Percentiles rank a stretch among this genome's conserved stretches.
phyloP scores from a whole-genome alignment of 2,888 invertebrate species.

The Dichetophora obliterata region DNA sequence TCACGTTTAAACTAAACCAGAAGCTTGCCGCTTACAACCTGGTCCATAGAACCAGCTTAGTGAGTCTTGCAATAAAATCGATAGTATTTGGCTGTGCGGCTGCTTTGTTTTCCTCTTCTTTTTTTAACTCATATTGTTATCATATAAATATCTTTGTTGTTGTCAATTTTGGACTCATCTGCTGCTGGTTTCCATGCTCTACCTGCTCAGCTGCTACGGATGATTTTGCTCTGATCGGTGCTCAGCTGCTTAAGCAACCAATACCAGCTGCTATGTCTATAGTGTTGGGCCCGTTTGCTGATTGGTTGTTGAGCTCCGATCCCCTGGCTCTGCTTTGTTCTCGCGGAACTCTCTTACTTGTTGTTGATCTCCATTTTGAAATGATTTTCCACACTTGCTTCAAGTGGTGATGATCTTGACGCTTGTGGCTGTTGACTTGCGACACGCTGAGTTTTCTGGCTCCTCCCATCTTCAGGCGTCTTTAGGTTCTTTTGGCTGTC shows the following conservation, averaged over 20 bases:
- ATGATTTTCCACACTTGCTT: constrained; percentile 53
- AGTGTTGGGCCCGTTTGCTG: constrained; percentile 41
- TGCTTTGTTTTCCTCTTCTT: constrained; percentile 25
- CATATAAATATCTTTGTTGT: not conserved
- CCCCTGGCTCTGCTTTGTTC: not conserved
- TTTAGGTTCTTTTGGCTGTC: not conserved
- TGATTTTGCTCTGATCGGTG: not conserved
- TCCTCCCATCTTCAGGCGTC: constrained; percentile 48
- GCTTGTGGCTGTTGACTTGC: constrained; percentile 56
- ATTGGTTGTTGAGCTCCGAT: constrained; percentile 47
- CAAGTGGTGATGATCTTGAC: constrained; percentile 55
- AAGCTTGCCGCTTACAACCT: constrained; percentile 5
- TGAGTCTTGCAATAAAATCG: constrained; percentile 6
- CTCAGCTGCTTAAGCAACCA: not conserved
- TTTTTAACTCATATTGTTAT: not conserved
- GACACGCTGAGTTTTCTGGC: constrained; percentile 50
- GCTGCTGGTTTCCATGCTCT: constrained; percentile 30
- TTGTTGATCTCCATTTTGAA: constrained; percentile 66
- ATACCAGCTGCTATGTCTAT: constrained; percentile 30
- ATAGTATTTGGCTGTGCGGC: constrained; percentile 18
- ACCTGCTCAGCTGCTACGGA: constrained; percentile 31
- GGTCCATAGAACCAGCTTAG: constrained; percentile 2
- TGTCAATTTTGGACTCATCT: constrained; percentile 25
- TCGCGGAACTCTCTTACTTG: not conserved
- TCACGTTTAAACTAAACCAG: constrained; percentile 27